Evolutionary conservation across 2,888 invertebrate species (phyloP), one percentile per base, ranked within the genome.

Genomic region (Caenorhabditis sp.): DNA sequence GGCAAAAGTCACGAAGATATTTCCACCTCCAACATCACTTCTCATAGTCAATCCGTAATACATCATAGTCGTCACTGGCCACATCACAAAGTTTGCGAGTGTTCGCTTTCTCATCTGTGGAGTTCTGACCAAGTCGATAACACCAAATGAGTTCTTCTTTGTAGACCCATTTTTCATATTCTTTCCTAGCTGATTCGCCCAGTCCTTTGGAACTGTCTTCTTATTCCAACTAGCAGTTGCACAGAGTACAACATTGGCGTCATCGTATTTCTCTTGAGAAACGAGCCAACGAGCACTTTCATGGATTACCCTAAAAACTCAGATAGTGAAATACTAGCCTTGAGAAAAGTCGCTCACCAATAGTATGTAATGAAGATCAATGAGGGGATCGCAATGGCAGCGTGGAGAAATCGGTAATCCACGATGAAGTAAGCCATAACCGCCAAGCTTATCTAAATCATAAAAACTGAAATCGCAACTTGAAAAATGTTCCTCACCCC

Each of bases 11-110:
- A 95, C 91, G 92, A 96, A 96, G 76, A 96, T 95, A 68, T 87
- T 88, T 5, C 96, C 96, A 0, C 95, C 95, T 4, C 96, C 94
- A 89, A 95, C 95, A 0, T 95, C 95, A 80, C 96, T 95, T 92
- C 95, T 96, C 92, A 96, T 95, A 0, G 96, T 95, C 10, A 96
- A 95, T 0, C 96, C 96, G 91, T 96, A 97, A 93, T 96, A 96
- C 88, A 96, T 95, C 91, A 96, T 94, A 4, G 96, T 96, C 81
- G 96, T 95, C 1, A 95, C 95, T 79, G 95, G 94, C 96, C 89
- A 89, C 66, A 86, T 77, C 31, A 89, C 77, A 59, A 89, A 88
- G 56, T 85, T 76, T 26, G 83, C 80, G 8, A 89, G 44, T 7
- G 85, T 85, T 59, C 89, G 66, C 28, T 82, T 84, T 63, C 88